These are phyloP conservation scores for Nibea coibor DNA, from an alignment of 2,113 vertebrate genomes.

Conservation along the genomic window DNA sequence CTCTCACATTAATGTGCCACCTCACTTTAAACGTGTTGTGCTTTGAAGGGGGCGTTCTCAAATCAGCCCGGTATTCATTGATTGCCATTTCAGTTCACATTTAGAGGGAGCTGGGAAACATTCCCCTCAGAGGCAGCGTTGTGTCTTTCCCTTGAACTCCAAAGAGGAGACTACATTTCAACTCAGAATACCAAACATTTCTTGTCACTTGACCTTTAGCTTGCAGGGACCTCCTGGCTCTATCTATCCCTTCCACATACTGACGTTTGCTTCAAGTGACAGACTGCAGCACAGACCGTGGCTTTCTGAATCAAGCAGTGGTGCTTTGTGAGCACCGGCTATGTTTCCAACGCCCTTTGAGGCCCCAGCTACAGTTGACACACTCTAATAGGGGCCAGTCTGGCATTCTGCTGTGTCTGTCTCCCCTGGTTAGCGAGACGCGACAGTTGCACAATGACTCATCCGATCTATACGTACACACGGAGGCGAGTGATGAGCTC, in stretches of 20 bases:
- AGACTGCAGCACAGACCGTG: conserved; percentile 31
- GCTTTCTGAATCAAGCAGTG: conserved; percentile 46
- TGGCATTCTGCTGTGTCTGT: conserved; percentile 42
- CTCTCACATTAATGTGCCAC: background rate
- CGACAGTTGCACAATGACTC: conserved; percentile 35
- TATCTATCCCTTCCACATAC: conserved; percentile 46
- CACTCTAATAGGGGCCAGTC: conserved; percentile 51
- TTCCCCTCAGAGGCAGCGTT: conserved; percentile 35
- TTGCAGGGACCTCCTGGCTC: conserved; percentile 54
- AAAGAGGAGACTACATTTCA: conserved; percentile 41
- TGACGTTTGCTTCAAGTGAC: conserved; percentile 58
- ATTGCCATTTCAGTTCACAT: conserved; percentile 62
- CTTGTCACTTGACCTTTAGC: conserved; percentile 74
- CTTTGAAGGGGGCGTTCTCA: conserved; percentile 11
- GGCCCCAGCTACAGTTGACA: conserved; percentile 53
- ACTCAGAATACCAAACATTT: conserved; percentile 62
- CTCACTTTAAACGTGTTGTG: background rate
- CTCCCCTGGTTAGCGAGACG: conserved; percentile 51
- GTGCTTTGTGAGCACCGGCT: conserved; percentile 33
- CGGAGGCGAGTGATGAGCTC: background rate
- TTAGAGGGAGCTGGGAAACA: conserved; percentile 24
- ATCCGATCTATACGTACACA: conserved; percentile 43
- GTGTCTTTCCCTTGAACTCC: conserved; percentile 36
- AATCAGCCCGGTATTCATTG: conserved; percentile 49
- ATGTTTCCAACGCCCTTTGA: conserved; percentile 49